Percentiles rank a stretch among this genome's conserved stretches.
These are phyloP conservation scores for Gambusia holbrooki DNA, from an alignment of 2,113 vertebrate genomes.

Conservation along the genomic window DNA sequence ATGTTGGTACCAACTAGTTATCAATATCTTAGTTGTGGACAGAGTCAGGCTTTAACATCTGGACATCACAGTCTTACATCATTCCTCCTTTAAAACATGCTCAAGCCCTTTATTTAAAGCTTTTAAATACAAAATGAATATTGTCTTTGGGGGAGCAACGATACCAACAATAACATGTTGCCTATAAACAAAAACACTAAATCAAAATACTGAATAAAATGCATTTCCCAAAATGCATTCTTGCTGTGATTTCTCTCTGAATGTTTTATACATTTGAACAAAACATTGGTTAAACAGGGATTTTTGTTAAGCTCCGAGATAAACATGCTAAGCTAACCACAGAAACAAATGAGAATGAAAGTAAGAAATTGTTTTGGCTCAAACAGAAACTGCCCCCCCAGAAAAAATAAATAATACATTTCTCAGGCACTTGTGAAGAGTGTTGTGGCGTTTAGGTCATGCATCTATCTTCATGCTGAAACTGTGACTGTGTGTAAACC, in stretches of 20 bases:
- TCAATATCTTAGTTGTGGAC: too few relatives aligned
- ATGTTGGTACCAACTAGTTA: too few relatives aligned
- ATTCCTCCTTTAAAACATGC: too few relatives aligned
- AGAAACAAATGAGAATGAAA: neutral
- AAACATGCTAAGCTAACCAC: neutral
- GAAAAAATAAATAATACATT: too few relatives aligned
- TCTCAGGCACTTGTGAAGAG: slow-evolving; percentile 7
- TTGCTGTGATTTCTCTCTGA: neutral
- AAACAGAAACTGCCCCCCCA: neutral
- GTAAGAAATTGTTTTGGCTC: neutral
- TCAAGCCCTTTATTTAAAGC: too few relatives aligned
- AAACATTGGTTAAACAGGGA: too few relatives aligned
- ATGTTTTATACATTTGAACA: too few relatives aligned
- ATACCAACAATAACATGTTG: neutral
- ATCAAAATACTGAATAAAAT: neutral
- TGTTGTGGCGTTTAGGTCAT: neutral
- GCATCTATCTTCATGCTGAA: slow-evolving; percentile 51
- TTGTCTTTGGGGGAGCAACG: too few relatives aligned
- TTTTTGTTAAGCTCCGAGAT: neutral
- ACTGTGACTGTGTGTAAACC: slow-evolving; percentile 49
- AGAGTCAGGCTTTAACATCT: too few relatives aligned
- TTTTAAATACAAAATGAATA: too few relatives aligned
- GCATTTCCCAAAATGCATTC: neutral
- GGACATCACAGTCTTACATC: too few relatives aligned
- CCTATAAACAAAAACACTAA: neutral